A percentile compares a stretch with the other conserved stretches of the same genome.
Conservation (phyloP, 1,140 invertebrate genomes). For the Drosophila dunni region DNA sequence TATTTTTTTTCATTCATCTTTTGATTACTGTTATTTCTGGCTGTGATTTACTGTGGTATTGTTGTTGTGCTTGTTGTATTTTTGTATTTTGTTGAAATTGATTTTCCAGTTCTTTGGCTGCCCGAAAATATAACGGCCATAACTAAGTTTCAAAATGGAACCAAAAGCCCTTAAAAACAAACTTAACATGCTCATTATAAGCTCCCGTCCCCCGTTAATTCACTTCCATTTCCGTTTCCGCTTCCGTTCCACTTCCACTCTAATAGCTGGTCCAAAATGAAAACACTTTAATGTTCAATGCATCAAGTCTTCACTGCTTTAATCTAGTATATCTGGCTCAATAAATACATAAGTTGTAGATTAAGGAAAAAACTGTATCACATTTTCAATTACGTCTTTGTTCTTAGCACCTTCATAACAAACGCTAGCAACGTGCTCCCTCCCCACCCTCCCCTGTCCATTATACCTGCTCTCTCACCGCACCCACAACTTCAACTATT, state of each 20-base stretch:
- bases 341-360: conserved; percentile 70
- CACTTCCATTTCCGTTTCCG: neutral
- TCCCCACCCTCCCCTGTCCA: neutral
- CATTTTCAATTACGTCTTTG: conserved; percentile 84
- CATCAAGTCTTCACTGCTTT: conserved; percentile 15
- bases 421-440: conserved; percentile 54
- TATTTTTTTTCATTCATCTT: conserved; percentile 26
- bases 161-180: conserved; percentile 31
- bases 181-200: conserved; percentile 22
- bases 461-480: neutral
- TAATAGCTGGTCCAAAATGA: conserved; percentile 16
- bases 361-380: conserved; percentile 84
- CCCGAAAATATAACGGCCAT: conserved; percentile 20
- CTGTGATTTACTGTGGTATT: conserved; percentile 25
- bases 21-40: conserved; percentile 20
- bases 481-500: neutral
- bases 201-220: neutral
- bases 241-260: neutral
- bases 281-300: conserved; percentile 5
- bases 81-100: conserved; percentile 19
- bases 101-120: conserved; percentile 22
- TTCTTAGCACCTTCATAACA: conserved; percentile 83
- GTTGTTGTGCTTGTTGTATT: conserved; percentile 23
- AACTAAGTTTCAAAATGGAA: conserved; percentile 30
- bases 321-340: conserved; percentile 45